Evolutionary conservation across 1,140 invertebrate species (phyloP), one percentile per base, ranked within the genome.

Genomic region (Sitophilus oryzae): DNA sequence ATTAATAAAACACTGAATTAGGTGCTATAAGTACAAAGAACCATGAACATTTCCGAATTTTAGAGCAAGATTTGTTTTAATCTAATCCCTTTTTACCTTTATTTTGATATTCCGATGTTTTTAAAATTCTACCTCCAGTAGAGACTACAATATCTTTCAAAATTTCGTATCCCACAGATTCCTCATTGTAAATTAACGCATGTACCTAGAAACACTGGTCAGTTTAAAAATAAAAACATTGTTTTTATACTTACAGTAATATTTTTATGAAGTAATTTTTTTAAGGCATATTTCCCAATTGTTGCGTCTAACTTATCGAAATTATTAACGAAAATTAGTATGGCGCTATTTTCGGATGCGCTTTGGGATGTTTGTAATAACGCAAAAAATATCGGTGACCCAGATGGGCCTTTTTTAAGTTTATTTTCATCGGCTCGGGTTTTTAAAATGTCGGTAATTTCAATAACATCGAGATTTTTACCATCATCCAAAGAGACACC

Each of bases 91-190:
- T n/a, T n/a, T n/a, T n/a, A n/a, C n/a, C n/a, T n/a, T n/a, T n/a
- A 50, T 44, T 41, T 54, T 66, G 66, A 69, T 36, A 58, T 52
- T 16, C 63, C 63, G 16, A 60, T 40, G 38, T 21, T 23, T 34
- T 11, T 3, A 47, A 18, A 38, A n/a, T 30, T 54, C 34, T 46
- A 3, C 44, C 52, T 19, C 52, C 44, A 41, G 43, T 47, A 47
- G n/a, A 40, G 14, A 37, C 10, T 3, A 16, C 2, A 10, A 54
- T 3, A 11, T 40, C 45, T 30, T 34, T 38, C 3, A 54, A n/a
- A 16, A 40, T 16, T n/a, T 36, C 18, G 15, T 40, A 45, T 14
- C 3, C 36, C 10, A n/a, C 30, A 23, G 25, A 30, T 11, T 40
- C 14, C 16, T 35, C 43, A 6, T 48, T 37, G 21, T 48, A 14